Evolutionary conservation across 2,888 invertebrate species (phyloP).

Genomic region (Noctua pronuba): DNA sequence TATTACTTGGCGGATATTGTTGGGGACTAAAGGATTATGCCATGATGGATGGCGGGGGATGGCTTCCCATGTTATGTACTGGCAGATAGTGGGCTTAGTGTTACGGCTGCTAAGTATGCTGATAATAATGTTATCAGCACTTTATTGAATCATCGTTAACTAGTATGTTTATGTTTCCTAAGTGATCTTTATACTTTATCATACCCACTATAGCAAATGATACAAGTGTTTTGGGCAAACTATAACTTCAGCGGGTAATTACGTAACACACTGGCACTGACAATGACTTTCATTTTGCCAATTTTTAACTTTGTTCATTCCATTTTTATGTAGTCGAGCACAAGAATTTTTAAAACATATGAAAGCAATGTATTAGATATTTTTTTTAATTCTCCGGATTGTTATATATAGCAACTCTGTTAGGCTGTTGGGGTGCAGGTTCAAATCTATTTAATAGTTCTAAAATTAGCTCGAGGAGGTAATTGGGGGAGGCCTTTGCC

Average conservation of each 20-base stretch:
- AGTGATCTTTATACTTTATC: background rate
- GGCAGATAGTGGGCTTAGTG: conserved; percentile 8
- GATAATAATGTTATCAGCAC: conserved; percentile 1
- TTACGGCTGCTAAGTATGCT: background rate
- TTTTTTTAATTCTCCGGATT: background rate
- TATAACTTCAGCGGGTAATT: background rate
- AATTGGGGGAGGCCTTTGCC: background rate
- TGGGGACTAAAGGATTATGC: conserved; percentile 34
- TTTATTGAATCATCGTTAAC: background rate
- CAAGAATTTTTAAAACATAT: background rate
- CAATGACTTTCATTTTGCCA: background rate
- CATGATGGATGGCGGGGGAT: conserved; percentile 41
- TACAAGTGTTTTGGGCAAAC: background rate
- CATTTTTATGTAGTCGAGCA: background rate
- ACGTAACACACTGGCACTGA: background rate
- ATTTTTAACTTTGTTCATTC: background rate
- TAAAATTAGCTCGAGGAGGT: background rate
- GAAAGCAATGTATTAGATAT: background rate
- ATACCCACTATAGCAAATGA: background rate
- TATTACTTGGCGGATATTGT: conserved; percentile 31
- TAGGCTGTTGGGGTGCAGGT: background rate
- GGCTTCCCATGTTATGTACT: background rate
- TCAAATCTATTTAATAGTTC: background rate
- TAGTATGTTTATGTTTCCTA: background rate
- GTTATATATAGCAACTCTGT: background rate